A percentile compares a stretch with the other conserved stretches of the same genome.
These are phyloP conservation scores for Oenanthe oenanthe DNA, from an alignment of 2,113 vertebrate genomes.

Conservation along the genomic window DNA sequence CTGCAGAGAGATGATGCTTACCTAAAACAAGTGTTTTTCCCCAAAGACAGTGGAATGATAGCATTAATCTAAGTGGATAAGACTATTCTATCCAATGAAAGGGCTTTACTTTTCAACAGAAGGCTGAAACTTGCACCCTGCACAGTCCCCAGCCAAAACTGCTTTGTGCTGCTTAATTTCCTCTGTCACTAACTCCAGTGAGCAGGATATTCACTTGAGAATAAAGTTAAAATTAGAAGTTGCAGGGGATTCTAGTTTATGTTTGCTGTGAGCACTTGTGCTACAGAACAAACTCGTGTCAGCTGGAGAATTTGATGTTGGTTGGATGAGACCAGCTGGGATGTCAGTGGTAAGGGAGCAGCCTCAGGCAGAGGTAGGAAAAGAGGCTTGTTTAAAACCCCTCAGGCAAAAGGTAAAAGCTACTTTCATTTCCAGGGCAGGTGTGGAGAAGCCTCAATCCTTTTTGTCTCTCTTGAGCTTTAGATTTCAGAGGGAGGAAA, in stretches of 20 bases:
- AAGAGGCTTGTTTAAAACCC: neutral
- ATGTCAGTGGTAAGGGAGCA: neutral
- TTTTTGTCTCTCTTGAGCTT: neutral
- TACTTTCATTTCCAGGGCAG: neutral
- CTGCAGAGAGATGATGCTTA: neutral
- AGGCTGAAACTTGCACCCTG: neutral
- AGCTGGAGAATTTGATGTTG: neutral
- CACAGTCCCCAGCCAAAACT: neutral
- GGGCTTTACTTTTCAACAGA: neutral
- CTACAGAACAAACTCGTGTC: neutral
- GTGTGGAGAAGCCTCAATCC: fast-evolving
- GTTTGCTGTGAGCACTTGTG: neutral
- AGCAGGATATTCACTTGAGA: neutral
- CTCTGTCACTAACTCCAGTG: neutral
- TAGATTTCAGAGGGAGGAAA: neutral
- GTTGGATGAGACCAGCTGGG: neutral
- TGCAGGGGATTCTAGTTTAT: neutral
- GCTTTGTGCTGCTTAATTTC: neutral
- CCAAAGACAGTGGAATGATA: neutral
- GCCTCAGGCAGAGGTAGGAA: fast-evolving
- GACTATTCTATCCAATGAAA: neutral
- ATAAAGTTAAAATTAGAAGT: neutral
- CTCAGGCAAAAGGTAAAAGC: fast-evolving
- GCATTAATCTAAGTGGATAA: neutral
- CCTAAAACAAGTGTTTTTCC: neutral